phyloP scores from a whole-genome alignment of 2,113 vertebrate genomes.

The Macrotus californicus region DNA sequence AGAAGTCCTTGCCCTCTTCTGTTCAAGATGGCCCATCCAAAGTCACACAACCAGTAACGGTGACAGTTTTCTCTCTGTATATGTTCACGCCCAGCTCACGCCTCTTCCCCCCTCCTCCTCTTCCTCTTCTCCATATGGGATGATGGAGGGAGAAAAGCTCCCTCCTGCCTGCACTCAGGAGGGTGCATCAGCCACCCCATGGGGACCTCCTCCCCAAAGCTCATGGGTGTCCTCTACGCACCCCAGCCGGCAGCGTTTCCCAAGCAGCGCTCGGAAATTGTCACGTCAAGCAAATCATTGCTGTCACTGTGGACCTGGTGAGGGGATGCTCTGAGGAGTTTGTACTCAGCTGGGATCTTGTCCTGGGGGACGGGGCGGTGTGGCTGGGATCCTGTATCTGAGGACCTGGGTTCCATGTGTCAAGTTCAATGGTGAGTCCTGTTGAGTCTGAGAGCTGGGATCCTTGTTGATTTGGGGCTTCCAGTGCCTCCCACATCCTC shows the following conservation, averaged over 20 bases:
- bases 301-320: neutral
- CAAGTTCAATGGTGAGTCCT: neutral
- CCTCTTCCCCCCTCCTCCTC: neutral
- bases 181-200: no score
- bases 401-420: neutral
- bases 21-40: neutral
- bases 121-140: neutral
- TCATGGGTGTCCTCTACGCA: neutral
- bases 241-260: neutral
- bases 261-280: neutral
- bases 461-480: neutral
- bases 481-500: neutral
- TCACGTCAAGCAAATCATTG: neutral
- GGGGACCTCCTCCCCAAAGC: neutral
- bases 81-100: neutral
- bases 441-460: neutral
- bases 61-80: neutral
- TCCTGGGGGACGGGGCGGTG: neutral
- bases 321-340: neutral
- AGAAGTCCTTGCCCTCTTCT: neutral
- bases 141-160: neutral
- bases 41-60: neutral
- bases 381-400: neutral
- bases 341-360: neutral
- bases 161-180: neutral